Percentiles rank a stretch among this genome's conserved stretches.
Conservation (phyloP, 2,888 invertebrate genomes). For the Apodemia duryi region DNA sequence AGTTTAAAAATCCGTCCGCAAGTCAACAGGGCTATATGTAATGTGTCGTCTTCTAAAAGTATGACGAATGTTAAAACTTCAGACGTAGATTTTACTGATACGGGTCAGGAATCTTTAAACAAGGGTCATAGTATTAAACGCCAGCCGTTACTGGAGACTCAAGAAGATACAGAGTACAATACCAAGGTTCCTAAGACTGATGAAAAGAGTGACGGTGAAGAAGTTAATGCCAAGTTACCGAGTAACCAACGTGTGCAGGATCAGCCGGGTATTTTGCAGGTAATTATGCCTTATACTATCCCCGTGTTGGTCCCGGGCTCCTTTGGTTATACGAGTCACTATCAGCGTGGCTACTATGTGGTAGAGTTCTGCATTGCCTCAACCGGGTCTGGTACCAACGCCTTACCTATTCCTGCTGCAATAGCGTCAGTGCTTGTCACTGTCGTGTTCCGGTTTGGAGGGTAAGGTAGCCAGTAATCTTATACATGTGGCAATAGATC, state of each 20-base stretch:
- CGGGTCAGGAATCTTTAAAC: slow-evolving; percentile 55
- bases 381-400: no score
- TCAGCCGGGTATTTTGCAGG: slow-evolving; percentile 82
- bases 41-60: slow-evolving; percentile 79
- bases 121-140: slow-evolving; percentile 65
- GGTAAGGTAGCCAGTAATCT: no score
- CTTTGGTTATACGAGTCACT: no score
- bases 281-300: slow-evolving; percentile 41
- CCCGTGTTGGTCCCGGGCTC: no score
- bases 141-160: slow-evolving; percentile 67
- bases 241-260: slow-evolving; percentile 49
- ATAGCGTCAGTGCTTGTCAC: no score
- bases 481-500: no score
- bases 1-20: slow-evolving; percentile 76
- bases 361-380: background rate
- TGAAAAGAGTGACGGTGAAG: slow-evolving; percentile 49
- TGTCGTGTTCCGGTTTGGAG: no score
- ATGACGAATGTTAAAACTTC: slow-evolving; percentile 81
- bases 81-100: slow-evolving; percentile 65
- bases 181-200: slow-evolving; percentile 77
- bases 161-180: slow-evolving; percentile 66
- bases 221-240: slow-evolving; percentile 39
- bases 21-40: slow-evolving; percentile 48
- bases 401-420: no score
- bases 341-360: no score